phyloP scores from a whole-genome alignment of 1,140 invertebrate species.

The Paracyclopina nana region DNA sequence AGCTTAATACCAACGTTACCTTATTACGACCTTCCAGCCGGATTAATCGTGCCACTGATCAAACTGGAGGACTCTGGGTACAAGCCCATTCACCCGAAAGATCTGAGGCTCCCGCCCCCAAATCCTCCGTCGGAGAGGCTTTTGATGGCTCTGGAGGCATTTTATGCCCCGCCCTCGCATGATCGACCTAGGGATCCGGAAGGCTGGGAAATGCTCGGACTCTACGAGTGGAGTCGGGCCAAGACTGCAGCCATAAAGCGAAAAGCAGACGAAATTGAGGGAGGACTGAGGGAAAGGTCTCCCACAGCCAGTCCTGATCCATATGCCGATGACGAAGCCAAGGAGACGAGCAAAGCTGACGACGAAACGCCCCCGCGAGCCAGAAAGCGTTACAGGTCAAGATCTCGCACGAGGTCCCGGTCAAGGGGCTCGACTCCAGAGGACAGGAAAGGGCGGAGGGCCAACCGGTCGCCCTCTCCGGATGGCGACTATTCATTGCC shows the following conservation, averaged over 20 bases:
- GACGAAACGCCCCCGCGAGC: background rate
- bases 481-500: constrained; percentile 45
- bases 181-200: constrained; percentile 84
- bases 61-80: constrained; percentile 69
- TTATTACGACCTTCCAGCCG: constrained; percentile 83
- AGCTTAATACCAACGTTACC: constrained; percentile 63
- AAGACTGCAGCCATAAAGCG: constrained; percentile 72
- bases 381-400: constrained; percentile 21
- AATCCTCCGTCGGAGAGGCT: constrained; percentile 77
- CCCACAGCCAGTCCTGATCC: constrained; percentile 47
- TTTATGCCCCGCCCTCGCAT: constrained; percentile 78
- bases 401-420: constrained; percentile 21
- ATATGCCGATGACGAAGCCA: constrained; percentile 13
- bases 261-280: constrained; percentile 60
- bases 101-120: constrained; percentile 73
- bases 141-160: constrained; percentile 77
- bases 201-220: constrained; percentile 88
- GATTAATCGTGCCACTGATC: constrained; percentile 21
- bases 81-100: constrained; percentile 64
- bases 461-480: constrained; percentile 25
- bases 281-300: constrained; percentile 45
- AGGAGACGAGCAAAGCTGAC: constrained; percentile 11
- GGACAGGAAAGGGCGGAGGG: constrained; percentile 18
- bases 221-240: constrained; percentile 93
- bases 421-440: constrained; percentile 18